Percentiles rank a stretch among this genome's conserved stretches.
Evolutionary conservation across 2,797 vertebrate species (phyloP).

Genomic region (Dipus sagitta): DNA sequence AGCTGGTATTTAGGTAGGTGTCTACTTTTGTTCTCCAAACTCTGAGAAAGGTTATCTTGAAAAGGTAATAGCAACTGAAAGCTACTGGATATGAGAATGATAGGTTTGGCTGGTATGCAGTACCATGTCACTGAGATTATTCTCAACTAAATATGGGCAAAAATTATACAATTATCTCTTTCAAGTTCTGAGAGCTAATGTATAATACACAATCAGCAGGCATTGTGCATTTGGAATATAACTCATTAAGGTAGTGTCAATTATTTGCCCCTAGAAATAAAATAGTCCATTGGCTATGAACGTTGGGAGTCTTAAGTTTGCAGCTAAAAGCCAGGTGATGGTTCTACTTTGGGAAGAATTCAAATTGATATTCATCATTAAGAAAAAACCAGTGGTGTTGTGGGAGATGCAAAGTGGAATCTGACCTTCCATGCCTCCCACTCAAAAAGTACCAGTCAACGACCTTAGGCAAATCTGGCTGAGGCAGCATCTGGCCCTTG

Average conservation of each 20-base stretch:
- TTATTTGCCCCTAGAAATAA: conserved; percentile 43
- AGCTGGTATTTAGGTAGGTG: conserved; percentile 39
- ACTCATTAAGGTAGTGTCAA: conserved; percentile 57
- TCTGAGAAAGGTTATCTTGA: conserved; percentile 65
- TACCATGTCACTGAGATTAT: conserved; percentile 70
- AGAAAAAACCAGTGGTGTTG: not conserved
- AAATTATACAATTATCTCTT: conserved; percentile 73
- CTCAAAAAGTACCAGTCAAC: conserved; percentile 49
- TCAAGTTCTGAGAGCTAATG: conserved; percentile 64
- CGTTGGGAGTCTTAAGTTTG: conserved; percentile 58
- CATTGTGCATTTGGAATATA: conserved; percentile 52
- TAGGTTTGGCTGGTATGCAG: conserved; percentile 71
- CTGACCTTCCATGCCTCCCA: conserved; percentile 20
- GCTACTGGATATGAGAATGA: conserved; percentile 67
- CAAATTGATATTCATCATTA: conserved; percentile 31
- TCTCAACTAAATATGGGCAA: conserved; percentile 78
- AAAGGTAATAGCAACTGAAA: conserved; percentile 72
- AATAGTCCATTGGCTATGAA: conserved; percentile 46
- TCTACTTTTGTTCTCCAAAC: conserved; percentile 57
- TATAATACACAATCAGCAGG: conserved; percentile 58
- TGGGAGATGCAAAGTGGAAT: not conserved
- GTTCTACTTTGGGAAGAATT: conserved; percentile 62
- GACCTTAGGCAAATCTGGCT: conserved; percentile 64
- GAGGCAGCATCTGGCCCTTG: conserved; percentile 67
- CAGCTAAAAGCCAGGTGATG: conserved; percentile 56